Conservation (phyloP, 1,140 invertebrate species). For the Drosophila carrolli region DNA sequence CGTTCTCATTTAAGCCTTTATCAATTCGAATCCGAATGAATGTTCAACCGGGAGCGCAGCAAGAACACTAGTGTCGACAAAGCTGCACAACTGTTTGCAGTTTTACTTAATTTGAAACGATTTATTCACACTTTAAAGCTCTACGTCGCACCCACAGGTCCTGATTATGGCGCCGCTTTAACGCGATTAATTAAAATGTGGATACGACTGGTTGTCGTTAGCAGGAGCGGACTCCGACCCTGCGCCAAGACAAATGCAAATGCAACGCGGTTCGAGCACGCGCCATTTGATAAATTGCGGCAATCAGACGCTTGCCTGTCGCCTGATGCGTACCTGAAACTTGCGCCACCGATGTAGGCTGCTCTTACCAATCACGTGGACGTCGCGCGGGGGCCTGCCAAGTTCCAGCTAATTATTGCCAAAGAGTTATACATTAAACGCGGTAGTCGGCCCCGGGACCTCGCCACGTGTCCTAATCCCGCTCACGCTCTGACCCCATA, state of each 20-base stretch:
- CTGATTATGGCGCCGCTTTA: slow-evolving; percentile 11
- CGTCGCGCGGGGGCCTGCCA: slow-evolving; percentile 36
- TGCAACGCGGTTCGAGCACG: slow-evolving; percentile 34
- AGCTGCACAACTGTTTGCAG: slow-evolving; percentile 51
- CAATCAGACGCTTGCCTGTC: slow-evolving; percentile 54
- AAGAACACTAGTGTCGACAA: background rate
- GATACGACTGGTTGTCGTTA: slow-evolving; percentile 27
- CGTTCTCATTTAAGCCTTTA: slow-evolving; percentile 64
- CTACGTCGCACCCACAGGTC: background rate
- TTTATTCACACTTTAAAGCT: slow-evolving; percentile 65
- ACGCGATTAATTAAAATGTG: slow-evolving; percentile 58
- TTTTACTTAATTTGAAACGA: slow-evolving; percentile 70
- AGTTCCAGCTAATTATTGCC: slow-evolving; percentile 73
- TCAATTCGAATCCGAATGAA: slow-evolving; percentile 56
- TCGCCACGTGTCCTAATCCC: slow-evolving; percentile 69
- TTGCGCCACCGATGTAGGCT: slow-evolving; percentile 11
- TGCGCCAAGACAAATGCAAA: slow-evolving; percentile 23
- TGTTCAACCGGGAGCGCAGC: slow-evolving; percentile 27
- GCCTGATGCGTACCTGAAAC: slow-evolving; percentile 30
- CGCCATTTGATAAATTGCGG: slow-evolving; percentile 70
- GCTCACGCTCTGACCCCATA: slow-evolving; percentile 55
- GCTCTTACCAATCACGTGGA: slow-evolving; percentile 64
- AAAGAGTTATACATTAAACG: slow-evolving; percentile 54
- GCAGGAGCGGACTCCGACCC: slow-evolving; percentile 12
- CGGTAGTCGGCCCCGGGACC: slow-evolving; percentile 19